A percentile compares a stretch with the other conserved stretches of the same genome.
These are phyloP conservation scores for Lutjanus campechanus DNA, from an alignment of 2,797 vertebrate species.

Conservation along the genomic window DNA sequence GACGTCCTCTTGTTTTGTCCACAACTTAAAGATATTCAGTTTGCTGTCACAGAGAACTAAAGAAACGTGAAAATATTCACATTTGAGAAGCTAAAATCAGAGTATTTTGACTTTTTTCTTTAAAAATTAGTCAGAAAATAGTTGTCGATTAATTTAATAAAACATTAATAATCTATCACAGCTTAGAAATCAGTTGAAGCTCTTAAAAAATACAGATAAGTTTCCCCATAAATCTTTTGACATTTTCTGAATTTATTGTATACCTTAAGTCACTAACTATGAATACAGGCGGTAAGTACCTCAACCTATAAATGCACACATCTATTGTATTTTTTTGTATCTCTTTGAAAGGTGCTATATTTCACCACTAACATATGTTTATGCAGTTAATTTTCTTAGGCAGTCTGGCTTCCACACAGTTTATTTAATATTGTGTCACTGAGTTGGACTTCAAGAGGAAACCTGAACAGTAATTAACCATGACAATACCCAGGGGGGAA, in stretches of 20 bases:
- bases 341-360: background rate
- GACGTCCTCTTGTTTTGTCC: no score
- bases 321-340: background rate
- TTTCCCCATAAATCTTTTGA: background rate
- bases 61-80: no score
- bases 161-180: background rate
- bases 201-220: background rate
- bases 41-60: no score
- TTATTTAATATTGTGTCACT: background rate
- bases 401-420: background rate
- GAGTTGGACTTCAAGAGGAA: constrained; percentile 6
- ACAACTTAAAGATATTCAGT: no score
- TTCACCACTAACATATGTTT: background rate
- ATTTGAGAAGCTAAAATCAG: no score
- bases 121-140: no score
- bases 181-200: constrained; percentile 3
- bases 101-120: no score
- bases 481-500: background rate
- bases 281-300: background rate
- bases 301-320: background rate
- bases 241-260: background rate
- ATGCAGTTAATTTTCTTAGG: background rate
- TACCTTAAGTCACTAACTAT: background rate
- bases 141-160: no score
- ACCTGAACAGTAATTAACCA: background rate